Conservation (phyloP, 2,113 vertebrate species). For the Calypte anna region DNA sequence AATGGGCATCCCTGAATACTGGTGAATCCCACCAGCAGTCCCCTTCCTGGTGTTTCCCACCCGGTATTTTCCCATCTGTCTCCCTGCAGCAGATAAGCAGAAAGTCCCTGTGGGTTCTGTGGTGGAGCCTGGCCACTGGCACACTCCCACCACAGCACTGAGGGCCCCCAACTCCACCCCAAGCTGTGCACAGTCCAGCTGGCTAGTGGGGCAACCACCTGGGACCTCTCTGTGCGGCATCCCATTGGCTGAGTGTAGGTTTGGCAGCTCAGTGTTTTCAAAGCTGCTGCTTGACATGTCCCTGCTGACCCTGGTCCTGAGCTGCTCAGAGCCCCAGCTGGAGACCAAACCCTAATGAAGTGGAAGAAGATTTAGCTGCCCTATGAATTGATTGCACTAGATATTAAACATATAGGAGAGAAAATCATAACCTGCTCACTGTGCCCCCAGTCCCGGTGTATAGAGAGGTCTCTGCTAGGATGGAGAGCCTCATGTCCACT, state of each 20-base stretch:
- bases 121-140: neutral
- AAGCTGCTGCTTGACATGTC: neutral
- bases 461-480: neutral
- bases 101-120: fast-evolving
- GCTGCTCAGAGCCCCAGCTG: neutral
- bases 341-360: neutral
- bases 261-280: neutral
- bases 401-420: neutral
- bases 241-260: neutral
- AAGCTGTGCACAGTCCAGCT: neutral
- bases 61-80: neutral
- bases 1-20: too few species aligned
- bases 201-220: fast-evolving
- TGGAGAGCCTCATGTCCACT: fast-evolving
- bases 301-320: neutral
- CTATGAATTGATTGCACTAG: neutral
- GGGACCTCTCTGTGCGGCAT: fast-evolving
- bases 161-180: neutral
- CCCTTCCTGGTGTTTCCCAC: neutral
- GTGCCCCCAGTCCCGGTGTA: neutral
- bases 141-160: neutral
- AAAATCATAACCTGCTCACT: neutral
- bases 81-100: neutral
- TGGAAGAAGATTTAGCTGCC: neutral
- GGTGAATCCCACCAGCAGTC: fast-evolving